These are phyloP conservation scores for Trachurus trachurus DNA, from an alignment of 2,797 vertebrate genomes.

Conservation along the genomic window DNA sequence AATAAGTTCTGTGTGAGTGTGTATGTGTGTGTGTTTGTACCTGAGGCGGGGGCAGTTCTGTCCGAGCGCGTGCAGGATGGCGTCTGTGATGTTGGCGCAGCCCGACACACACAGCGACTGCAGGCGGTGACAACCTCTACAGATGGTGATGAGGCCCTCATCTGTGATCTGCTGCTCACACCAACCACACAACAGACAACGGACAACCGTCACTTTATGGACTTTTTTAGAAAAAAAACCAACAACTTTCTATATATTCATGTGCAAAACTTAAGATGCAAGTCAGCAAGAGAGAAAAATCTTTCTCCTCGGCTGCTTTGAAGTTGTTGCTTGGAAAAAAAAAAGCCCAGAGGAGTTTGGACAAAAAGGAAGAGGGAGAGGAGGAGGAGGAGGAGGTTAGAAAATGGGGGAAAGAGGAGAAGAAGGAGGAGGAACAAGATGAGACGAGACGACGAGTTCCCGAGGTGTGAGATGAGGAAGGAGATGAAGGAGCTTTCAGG, in stretches of 20 bases:
- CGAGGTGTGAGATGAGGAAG: conserved; percentile 22
- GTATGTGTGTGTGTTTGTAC: conserved; percentile 75
- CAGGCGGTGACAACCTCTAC: conserved; percentile 95
- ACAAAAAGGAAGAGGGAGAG: conserved; percentile 16
- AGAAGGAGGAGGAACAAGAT: conserved; percentile 14
- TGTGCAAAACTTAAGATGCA: neutral
- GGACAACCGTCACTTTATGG: no score
- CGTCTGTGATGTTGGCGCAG: conserved; percentile 98
- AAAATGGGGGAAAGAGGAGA: conserved; percentile 17
- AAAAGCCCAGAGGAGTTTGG: neutral
- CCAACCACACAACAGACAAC: conserved; percentile 8
- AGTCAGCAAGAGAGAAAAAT: conserved; percentile 3
- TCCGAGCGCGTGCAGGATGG: conserved; percentile 96
- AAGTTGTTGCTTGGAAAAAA: neutral
- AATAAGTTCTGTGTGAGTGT: conserved; percentile 1
- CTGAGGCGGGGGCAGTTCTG: conserved; percentile 97
- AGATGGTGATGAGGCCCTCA: conserved; percentile 98
- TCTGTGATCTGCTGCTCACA: conserved; percentile 97
- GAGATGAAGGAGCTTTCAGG: neutral
- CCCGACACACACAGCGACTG: conserved; percentile 98
- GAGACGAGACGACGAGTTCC: conserved; percentile 6
- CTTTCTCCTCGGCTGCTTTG: neutral
- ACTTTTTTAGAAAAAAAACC: no score
- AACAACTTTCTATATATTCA: neutral
- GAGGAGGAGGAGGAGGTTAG: conserved; percentile 6